phyloP scores from a whole-genome alignment of 2,888 invertebrate species.

The Sarcophaga rosellei region DNA sequence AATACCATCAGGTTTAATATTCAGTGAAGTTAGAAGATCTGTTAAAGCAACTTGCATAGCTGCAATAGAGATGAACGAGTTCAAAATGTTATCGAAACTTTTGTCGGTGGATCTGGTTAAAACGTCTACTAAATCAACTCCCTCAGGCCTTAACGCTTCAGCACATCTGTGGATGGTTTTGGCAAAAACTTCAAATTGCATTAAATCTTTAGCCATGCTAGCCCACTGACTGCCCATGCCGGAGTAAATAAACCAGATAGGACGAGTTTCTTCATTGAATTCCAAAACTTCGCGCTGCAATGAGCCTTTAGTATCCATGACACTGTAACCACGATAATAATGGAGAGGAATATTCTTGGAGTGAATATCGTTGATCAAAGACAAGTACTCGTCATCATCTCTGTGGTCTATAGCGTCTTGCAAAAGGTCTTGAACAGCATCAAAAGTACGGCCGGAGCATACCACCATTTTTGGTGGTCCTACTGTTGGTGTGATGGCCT shows the following conservation, averaged over 20 bases:
- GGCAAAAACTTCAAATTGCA: slow-evolving; percentile 91
- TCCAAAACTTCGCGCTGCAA: slow-evolving; percentile 82
- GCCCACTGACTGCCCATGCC: slow-evolving; percentile 99
- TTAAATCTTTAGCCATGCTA: slow-evolving; percentile 94
- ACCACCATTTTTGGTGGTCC: slow-evolving; percentile 87
- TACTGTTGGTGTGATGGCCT: slow-evolving; percentile 83
- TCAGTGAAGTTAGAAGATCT: slow-evolving; percentile 89
- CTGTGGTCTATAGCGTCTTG: slow-evolving; percentile 84
- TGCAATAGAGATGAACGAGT: slow-evolving; percentile 96
- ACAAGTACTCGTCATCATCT: slow-evolving; percentile 88
- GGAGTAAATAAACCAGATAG: slow-evolving; percentile 97
- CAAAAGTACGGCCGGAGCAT: slow-evolving; percentile 93
- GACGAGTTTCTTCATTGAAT: slow-evolving; percentile 85
- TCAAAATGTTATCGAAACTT: slow-evolving; percentile 92
- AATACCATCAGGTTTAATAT: slow-evolving; percentile 95
- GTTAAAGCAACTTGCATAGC: slow-evolving; percentile 98
- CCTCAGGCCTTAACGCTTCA: slow-evolving; percentile 88
- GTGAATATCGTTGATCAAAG: slow-evolving; percentile 89
- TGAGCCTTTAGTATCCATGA: slow-evolving; percentile 84
- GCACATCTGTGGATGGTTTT: slow-evolving; percentile 89
- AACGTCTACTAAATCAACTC: slow-evolving; percentile 91
- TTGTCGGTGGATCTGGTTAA: slow-evolving; percentile 88
- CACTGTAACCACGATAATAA: slow-evolving; percentile 89
- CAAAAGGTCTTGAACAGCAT: slow-evolving; percentile 87
- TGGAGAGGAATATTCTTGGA: slow-evolving; percentile 88